Percentiles rank a stretch among this genome's conserved stretches.
Conservation (phyloP, 2,888 invertebrate genomes). For the Acholoe squamosa region DNA sequence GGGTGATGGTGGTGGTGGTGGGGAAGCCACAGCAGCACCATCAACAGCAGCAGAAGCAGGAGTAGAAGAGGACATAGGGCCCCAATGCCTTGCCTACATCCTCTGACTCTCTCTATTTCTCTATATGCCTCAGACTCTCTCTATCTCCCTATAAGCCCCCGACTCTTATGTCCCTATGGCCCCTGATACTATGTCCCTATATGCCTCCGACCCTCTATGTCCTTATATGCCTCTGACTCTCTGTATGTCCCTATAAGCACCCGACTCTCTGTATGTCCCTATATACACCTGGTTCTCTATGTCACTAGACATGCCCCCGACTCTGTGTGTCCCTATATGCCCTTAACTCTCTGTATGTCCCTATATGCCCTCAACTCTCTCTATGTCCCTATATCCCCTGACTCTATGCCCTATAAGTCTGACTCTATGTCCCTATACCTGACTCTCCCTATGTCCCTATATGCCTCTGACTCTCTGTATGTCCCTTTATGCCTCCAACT, state of each 20-base stretch:
- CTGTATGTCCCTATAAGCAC: neutral
- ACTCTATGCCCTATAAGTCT: neutral
- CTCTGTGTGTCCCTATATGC: neutral
- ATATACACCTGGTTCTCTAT: neutral
- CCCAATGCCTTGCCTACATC: too few species aligned
- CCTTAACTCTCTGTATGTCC: neutral
- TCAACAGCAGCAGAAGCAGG: conserved; percentile 10
- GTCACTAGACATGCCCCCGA: too few species aligned
- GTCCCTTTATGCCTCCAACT: neutral
- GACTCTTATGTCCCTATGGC: neutral
- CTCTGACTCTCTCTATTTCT: too few species aligned
- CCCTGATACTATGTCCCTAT: neutral
- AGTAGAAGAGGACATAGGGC: neutral
- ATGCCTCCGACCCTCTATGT: neutral
- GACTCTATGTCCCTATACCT: neutral
- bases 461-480: too few species aligned
- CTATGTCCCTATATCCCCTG: neutral
- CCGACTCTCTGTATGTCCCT: neutral
- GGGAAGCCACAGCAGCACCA: neutral
- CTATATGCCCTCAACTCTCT: neutral
- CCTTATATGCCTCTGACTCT: neutral
- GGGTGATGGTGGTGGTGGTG: neutral
- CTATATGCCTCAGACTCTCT: neutral
- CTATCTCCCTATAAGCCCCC: too few species aligned
- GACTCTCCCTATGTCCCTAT: neutral